Evolutionary conservation across 2,113 vertebrate genomes (phyloP).

Genomic region (Cisticola juncidis): DNA sequence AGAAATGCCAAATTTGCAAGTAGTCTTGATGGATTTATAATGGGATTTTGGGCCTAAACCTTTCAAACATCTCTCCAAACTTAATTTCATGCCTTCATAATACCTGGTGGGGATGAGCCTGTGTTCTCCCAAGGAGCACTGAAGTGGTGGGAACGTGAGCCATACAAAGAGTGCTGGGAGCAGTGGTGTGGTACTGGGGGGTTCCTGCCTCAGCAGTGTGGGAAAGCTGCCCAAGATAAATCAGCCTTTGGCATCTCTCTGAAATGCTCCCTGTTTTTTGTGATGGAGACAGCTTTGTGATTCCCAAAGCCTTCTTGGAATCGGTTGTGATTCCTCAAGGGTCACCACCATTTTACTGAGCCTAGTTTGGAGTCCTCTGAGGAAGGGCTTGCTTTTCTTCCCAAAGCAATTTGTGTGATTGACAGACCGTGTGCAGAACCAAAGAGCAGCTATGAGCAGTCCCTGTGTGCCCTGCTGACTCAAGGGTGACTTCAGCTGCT

Average conservation of each 20-base stretch:
- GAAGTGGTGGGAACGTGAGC: background rate
- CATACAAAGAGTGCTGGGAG: rapidly evolving
- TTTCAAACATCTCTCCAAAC: background rate
- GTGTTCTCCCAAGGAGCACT: background rate
- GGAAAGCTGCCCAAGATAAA: background rate
- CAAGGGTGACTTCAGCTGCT: background rate
- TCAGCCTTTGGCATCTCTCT: background rate
- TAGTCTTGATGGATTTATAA: background rate
- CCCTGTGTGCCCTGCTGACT: background rate
- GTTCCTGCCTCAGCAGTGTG: rapidly evolving
- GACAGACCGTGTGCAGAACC: background rate
- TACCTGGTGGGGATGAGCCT: background rate
- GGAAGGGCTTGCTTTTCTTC: background rate
- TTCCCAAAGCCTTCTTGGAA: background rate
- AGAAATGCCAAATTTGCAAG: background rate
- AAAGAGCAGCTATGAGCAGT: background rate
- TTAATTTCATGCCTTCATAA: background rate
- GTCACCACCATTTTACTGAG: background rate
- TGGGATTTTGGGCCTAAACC: background rate
- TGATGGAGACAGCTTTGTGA: background rate
- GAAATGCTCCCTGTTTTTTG: background rate
- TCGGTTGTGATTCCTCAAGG: background rate
- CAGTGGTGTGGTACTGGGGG: rapidly evolving
- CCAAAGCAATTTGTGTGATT: background rate
- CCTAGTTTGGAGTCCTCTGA: background rate